Conservation (phyloP, 2,113 vertebrate species). For the Solea senegalensis region DNA sequence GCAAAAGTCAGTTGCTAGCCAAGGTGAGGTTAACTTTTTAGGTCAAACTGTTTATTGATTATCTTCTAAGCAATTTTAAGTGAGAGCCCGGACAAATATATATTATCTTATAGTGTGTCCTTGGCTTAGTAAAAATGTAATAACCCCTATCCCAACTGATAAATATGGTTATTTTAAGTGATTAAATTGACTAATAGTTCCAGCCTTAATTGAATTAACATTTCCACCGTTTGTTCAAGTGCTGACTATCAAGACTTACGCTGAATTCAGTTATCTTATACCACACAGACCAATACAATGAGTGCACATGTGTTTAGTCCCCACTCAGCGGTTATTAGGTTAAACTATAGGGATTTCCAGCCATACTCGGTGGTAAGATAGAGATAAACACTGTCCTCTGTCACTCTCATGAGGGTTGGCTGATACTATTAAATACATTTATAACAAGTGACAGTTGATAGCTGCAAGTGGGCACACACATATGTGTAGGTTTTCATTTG, state of each 20-base stretch:
- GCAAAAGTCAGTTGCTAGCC: too few relatives aligned
- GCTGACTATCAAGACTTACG: not conserved
- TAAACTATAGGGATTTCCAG: slow-evolving; percentile 34
- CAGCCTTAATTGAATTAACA: not conserved
- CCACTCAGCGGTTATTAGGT: slow-evolving; percentile 51
- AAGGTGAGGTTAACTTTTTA: too few relatives aligned
- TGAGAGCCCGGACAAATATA: too few relatives aligned
- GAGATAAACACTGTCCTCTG: slow-evolving; percentile 9
- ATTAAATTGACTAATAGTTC: too few relatives aligned
- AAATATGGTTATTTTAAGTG: too few relatives aligned
- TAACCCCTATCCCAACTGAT: too few relatives aligned
- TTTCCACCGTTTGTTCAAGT: too few relatives aligned
- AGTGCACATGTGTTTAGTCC: slow-evolving; percentile 35
- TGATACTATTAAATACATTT: slow-evolving; percentile 47
- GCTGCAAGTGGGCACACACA: not conserved
- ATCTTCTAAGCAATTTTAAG: too few relatives aligned
- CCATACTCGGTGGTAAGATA: slow-evolving; percentile 34
- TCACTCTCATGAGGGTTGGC: slow-evolving; percentile 49
- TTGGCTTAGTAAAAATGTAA: too few relatives aligned
- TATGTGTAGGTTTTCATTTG: not conserved
- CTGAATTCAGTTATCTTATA: not conserved
- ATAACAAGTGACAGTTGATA: not conserved
- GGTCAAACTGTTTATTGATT: too few relatives aligned
- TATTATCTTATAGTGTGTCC: too few relatives aligned
- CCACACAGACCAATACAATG: not conserved